Percentiles rank a stretch among this genome's conserved stretches.
Conservation (phyloP, 1,140 invertebrate species). For the Leptopilina boulardi region DNA sequence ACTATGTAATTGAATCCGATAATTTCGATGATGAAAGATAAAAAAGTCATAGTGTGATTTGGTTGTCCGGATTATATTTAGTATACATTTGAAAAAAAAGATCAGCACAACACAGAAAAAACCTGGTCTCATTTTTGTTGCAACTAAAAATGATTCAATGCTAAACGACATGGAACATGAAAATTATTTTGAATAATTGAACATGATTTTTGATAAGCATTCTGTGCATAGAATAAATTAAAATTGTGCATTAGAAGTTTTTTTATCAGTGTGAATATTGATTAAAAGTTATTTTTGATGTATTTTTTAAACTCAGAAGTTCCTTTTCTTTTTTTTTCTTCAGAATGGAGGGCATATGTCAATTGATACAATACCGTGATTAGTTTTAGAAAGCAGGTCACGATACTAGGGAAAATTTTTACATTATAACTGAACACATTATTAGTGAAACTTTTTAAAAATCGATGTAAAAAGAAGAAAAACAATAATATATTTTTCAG, state of each 20-base stretch:
- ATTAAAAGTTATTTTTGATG: neutral
- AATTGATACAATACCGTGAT: conserved; percentile 20
- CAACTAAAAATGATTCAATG: too few relatives aligned
- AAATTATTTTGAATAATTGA: neutral
- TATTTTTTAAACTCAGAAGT: conserved; percentile 13
- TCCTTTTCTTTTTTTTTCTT: neutral
- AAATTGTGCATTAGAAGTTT: conserved; percentile 5
- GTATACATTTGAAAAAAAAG: too few relatives aligned
- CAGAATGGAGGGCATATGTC: conserved; percentile 3
- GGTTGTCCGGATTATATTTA: too few relatives aligned
- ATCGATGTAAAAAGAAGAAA: neutral
- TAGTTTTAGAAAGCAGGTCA: conserved; percentile 11
- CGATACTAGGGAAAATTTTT: neutral
- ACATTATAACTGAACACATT: neutral
- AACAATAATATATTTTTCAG: neutral
- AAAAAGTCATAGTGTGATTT: too few relatives aligned
- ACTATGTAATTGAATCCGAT: too few relatives aligned
- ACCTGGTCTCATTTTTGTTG: too few relatives aligned
- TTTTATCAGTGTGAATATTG: conserved; percentile 20
- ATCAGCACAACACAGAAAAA: too few relatives aligned
- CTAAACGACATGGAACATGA: too few relatives aligned
- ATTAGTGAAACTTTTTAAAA: neutral
- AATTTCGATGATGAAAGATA: too few relatives aligned
- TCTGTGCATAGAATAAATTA: conserved; percentile 5
- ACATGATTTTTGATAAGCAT: neutral